Evolutionary conservation across 2,888 invertebrate species (phyloP).

Genomic region (Tricholauxania praeusta): DNA sequence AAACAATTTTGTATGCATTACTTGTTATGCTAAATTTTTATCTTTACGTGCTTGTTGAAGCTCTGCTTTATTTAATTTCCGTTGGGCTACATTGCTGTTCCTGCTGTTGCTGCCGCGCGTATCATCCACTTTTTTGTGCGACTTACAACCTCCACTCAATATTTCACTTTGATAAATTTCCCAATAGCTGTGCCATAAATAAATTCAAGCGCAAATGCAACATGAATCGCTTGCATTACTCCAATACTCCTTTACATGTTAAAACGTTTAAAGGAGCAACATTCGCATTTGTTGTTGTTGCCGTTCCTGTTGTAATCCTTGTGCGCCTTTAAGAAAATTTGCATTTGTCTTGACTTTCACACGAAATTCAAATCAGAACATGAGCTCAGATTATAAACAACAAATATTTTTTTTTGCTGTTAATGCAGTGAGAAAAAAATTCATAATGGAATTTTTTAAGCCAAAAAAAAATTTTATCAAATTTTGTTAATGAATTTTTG

Average conservation of each 20-base stretch:
- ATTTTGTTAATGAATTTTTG: too few relatives aligned
- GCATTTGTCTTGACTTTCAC: constrained; percentile 49
- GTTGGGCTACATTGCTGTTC: not conserved
- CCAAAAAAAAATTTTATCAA: too few relatives aligned
- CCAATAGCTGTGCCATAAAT: constrained; percentile 50
- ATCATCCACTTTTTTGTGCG: too few relatives aligned
- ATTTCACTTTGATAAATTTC: constrained; percentile 53
- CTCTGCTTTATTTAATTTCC: too few relatives aligned
- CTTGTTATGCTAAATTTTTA: too few relatives aligned
- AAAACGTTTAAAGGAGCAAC: constrained; percentile 9
- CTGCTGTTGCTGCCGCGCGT: constrained; percentile 25
- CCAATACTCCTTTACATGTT: constrained; percentile 14
- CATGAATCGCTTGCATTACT: constrained; percentile 26
- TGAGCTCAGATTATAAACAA: constrained; percentile 37
- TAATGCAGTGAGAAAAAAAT: too few relatives aligned
- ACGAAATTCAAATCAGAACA: constrained; percentile 47
- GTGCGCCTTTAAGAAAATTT: constrained; percentile 46
- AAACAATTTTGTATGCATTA: constrained; percentile 35
- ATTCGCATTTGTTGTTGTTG: constrained; percentile 40
- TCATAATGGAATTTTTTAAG: too few relatives aligned
- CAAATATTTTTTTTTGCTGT: constrained; percentile 26
- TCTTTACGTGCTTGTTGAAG: too few relatives aligned
- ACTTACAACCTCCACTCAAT: constrained; percentile 45
- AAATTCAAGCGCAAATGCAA: constrained; percentile 45
- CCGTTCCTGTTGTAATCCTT: constrained; percentile 44